Evolutionary conservation across 2,888 invertebrate genomes (phyloP).

Genomic region (Trissolcus brochymenae): DNA sequence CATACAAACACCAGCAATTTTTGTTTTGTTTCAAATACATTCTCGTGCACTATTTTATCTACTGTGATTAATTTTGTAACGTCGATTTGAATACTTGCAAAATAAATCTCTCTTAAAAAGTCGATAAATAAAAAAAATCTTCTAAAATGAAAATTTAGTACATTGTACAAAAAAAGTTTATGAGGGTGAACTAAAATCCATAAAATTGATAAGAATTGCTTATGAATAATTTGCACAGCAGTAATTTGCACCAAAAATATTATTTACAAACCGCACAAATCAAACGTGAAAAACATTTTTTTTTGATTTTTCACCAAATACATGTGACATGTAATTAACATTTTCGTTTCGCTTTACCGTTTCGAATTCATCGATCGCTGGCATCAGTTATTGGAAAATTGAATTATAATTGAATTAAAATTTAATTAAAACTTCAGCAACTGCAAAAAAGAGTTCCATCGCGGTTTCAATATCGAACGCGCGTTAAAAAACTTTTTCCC

Average conservation of each 20-base stretch:
- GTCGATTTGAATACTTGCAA: conserved; percentile 24
- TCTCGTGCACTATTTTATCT: conserved; percentile 8
- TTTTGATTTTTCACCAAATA: neutral
- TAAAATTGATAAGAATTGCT: too few species aligned
- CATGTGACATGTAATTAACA: neutral
- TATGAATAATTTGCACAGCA: too few species aligned
- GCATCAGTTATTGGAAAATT: neutral
- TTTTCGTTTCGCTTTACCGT: neutral
- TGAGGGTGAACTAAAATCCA: too few species aligned
- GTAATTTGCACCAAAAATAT: too few species aligned
- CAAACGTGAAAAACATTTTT: neutral
- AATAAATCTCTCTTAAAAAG: neutral
- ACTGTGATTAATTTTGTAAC: conserved; percentile 28
- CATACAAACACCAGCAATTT: conserved; percentile 19
- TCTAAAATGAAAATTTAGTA: neutral
- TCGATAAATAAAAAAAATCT: neutral
- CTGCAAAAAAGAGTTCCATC: too few species aligned
- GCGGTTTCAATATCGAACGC: conserved; percentile 2
- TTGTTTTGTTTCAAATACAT: conserved; percentile 2
- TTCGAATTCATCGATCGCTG: neutral
- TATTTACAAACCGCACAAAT: neutral
- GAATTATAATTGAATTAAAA: conserved; percentile 7
- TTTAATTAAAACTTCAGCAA: conserved; percentile 1
- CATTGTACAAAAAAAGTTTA: too few species aligned
- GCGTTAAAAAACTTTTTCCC: too few species aligned